Base-by-base conservation (phyloP, 2,797 vertebrate species). In the Cetoscarus ocellatus region DNA sequence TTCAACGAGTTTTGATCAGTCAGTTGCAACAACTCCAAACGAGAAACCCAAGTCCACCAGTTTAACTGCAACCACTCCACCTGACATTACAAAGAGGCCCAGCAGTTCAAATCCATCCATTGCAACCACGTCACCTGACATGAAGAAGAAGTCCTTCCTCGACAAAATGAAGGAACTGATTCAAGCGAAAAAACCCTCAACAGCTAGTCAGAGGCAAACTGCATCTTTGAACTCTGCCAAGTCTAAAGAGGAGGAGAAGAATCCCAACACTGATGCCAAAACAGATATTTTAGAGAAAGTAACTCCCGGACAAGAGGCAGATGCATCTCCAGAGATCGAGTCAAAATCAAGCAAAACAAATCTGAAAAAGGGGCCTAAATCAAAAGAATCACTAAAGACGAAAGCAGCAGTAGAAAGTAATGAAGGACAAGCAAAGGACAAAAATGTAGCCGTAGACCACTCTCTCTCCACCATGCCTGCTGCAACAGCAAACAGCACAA, bases 381-480 rank as follows among this genome's bases (percentile, higher is more conserved):
- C n/a, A n/a, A n/a, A n/a, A n/a, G n/a, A 4, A 17, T 42, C 39
- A 34, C 60, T 61, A n/a, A 42, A 69, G 43, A 12, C 43, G n/a
- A 15, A 43, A 61, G 63, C 27, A 17, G 27, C n/a, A 0, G 13
- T 27, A 7, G 43, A 34, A 70, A 11, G 44, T 61, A n/a, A n/a
- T n/a, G 76, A 70, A 0, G 82, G 34, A 47, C 80, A 77, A 43
- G 76, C 38, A 38, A 66, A 81, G 52, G 63, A 78, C 18, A 68
- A 85, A 79, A 83, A 91, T 83, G 80, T 86, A 67, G 82, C 91
- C 77, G 90, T 79, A 42, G 87, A 80, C 55, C 62, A 10, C n/a
- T n/a, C n/a, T n/a, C n/a, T n/a, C 44, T 40, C 61, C 27, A 19
- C 66, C 42, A 1, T 3, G 8, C 6, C 67, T 42, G 38, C 55